phyloP scores from a whole-genome alignment of 1,140 invertebrate genomes.

The Pseudomyrmex cubaensis region DNA sequence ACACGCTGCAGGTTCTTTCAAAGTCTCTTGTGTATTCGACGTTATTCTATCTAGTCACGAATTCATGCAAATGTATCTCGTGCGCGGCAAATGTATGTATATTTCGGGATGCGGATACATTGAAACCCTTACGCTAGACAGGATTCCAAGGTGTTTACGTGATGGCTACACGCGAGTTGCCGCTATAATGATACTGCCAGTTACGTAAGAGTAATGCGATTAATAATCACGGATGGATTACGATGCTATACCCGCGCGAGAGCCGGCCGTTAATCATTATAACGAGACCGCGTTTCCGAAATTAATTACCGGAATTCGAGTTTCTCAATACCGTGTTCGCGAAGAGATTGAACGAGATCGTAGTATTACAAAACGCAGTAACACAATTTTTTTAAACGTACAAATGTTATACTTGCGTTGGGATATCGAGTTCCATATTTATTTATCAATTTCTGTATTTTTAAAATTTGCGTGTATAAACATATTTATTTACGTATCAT shows the following conservation, averaged over 20 bases:
- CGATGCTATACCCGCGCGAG: slow-evolving; percentile 44
- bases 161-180: slow-evolving; percentile 9
- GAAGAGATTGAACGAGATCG: slow-evolving; percentile 16
- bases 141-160: slow-evolving; percentile 33
- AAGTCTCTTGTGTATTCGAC: not conserved
- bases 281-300: slow-evolving; percentile 34
- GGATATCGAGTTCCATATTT: not conserved
- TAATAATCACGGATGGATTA: slow-evolving; percentile 56
- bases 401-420: not conserved
- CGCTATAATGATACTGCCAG: slow-evolving; percentile 37
- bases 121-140: not conserved
- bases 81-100: slow-evolving; percentile 9
- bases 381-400: not conserved
- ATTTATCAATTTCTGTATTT: not conserved
- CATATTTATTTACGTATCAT: no score
- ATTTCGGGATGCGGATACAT: not conserved
- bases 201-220: slow-evolving; percentile 56
- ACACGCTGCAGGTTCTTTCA: not conserved
- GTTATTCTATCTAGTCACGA: slow-evolving; percentile 23
- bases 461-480: no score
- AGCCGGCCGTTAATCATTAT: slow-evolving; percentile 51
- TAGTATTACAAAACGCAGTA: not conserved
- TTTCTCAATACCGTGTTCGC: slow-evolving; percentile 26
- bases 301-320: slow-evolving; percentile 54
- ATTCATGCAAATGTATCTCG: slow-evolving; percentile 10